Evolutionary conservation across 2,113 vertebrate genomes (phyloP), one percentile per base, ranked within the genome.

Genomic region (Peromyscus polionotus): DNA sequence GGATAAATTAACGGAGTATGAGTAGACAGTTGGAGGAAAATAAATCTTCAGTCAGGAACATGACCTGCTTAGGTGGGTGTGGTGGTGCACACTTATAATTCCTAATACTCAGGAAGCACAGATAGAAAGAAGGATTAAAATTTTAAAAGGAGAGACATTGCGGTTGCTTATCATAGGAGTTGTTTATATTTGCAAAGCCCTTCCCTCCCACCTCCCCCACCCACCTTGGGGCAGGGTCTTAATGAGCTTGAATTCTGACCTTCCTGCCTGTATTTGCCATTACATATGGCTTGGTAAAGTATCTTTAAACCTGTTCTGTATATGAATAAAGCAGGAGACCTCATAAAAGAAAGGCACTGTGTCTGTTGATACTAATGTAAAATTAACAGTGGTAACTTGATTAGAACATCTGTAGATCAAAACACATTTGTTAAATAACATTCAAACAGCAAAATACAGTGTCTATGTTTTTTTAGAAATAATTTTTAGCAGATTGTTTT

Each of bases 331-430:
- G 8, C 65, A 73, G 28, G n/a, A 54, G 33, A 54, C 5, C 13
- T 80, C 20, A n/a, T 90, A 87, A 91, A 81, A 61, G n/a, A 95
- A 79, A 54, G 28, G 42, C 31, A 59, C 14, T 17, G 5, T 95
- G 3, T 28, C 6, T n/a, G 17, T 31, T 93, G 48, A 13, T 83
- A 5, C 6, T 67, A 70, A 93, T 48, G 3, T 45, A 54, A 73
- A 70, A 81, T 72, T 45, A 81, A 79, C 36, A 90, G 61, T 96
- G n/a, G 92, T 92, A 87, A 84, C n/a, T 87, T 93, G 42, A 54
- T 51, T 68, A 79, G 67, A 80, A 48, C 45, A 88, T 85, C 45
- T 90, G 0, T 59, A 61, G 84, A 67, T 42, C 3, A 83, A 39
- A 88, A 77, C 3, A 59, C 14, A n/a, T 67, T 80, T 91, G 7